These are phyloP conservation scores for Ctenoplectra terminalis DNA, from an alignment of 1,140 invertebrate genomes.

Conservation along the genomic window DNA sequence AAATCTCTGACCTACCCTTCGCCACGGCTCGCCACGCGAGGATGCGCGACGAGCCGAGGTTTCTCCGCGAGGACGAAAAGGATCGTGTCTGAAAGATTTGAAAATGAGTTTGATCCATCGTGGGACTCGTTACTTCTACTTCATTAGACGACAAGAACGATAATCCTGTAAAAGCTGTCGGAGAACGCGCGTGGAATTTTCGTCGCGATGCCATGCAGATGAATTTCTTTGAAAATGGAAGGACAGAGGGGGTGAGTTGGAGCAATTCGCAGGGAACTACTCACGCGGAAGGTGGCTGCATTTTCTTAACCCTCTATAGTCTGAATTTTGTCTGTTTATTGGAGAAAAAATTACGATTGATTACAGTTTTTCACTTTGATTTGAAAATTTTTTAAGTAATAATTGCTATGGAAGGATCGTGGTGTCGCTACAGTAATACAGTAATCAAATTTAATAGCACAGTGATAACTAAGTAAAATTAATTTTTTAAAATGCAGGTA, in stretches of 20 bases:
- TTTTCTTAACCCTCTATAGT: too few species aligned
- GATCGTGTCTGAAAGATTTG: slow-evolving; percentile 25
- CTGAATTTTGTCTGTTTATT: too few species aligned
- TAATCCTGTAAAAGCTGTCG: slow-evolving; percentile 17
- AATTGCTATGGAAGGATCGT: too few species aligned
- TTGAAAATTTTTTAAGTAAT: too few species aligned
- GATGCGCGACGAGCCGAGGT: slow-evolving; percentile 23
- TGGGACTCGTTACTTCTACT: slow-evolving; percentile 41
- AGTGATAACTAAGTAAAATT: too few species aligned
- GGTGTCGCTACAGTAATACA: too few species aligned
- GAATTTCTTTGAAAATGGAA: too few species aligned
- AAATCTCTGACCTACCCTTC: slow-evolving; percentile 20
- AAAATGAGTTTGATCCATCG: slow-evolving; percentile 52
- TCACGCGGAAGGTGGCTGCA: neutral
- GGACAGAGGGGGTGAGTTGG: too few species aligned
- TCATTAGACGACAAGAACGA: slow-evolving; percentile 47
- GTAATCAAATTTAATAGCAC: too few species aligned
- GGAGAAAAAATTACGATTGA: too few species aligned
- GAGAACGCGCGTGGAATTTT: slow-evolving; percentile 18
- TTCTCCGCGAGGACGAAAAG: neutral
- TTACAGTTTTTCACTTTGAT: too few species aligned
- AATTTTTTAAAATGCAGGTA: too few species aligned
- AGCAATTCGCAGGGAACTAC: neutral
- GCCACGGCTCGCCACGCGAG: neutral
- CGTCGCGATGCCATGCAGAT: neutral